Evolutionary conservation across 2,888 invertebrate genomes (phyloP), one percentile per base, ranked within the genome.

Genomic region (Tachina grossa): DNA sequence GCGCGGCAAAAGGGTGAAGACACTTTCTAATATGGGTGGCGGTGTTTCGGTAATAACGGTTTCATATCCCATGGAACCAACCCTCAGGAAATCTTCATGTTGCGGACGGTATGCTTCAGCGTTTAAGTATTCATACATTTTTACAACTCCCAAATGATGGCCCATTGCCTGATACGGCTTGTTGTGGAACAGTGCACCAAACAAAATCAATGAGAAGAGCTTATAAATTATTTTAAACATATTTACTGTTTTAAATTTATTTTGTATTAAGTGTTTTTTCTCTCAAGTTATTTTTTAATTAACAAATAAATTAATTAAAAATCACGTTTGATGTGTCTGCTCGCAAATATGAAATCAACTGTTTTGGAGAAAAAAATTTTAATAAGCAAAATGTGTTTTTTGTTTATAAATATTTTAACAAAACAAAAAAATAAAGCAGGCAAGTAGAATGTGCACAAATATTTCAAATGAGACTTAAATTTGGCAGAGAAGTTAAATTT

Each of bases 371-470:
- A 14, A 66, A 66, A 59, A 16, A 53, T 6, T 53, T 68, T 75
- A 81, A 53, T 81, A 75, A 81, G 61, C 68, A 75, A 31, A 75
- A 68, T 74, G 47, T 71, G 61, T 74, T 81, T 31, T 81, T 81
- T 80, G 55, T 80, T 72, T 66, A 61, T n/a, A 19, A 66, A 43
- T 59, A 63, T 31, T 61, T 14, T 11, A 63, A 9, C 16, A 16
- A 9, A 13, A 39, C 4, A 59, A 47, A 9, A 43, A 19, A 16
- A n/a, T n/a, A 47, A 65, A 65, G 16, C 41, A 41, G 13, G 5
- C 41, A 43, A 43, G 43, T 55, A 45, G 47, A 9, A 39, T n/a
- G 45, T 16, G 11, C 31, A 61, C 53, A 57, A 65, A 65, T 55
- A 47, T 66, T 55, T 59, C 10, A 13, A n/a, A n/a, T 43, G 51